Percentiles rank a stretch among this genome's conserved stretches.
phyloP scores from a whole-genome alignment of 2,113 vertebrate species.

The Lepus europaeus region DNA sequence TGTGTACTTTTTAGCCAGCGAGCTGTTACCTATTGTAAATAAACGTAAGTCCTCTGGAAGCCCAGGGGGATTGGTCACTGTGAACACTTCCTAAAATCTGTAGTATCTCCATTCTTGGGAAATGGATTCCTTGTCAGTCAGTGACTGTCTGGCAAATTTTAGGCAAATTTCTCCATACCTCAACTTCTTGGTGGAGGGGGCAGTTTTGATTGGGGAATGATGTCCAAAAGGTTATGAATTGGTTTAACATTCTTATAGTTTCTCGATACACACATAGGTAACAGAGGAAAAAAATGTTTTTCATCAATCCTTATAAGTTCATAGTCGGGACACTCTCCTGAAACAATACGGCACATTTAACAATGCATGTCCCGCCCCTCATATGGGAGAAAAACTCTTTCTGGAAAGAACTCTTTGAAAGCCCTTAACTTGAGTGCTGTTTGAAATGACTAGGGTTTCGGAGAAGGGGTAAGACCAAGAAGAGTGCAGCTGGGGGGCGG shows the following conservation, averaged over 20 bases:
- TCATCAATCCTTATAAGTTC: background rate
- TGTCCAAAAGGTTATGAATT: background rate
- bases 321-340: background rate
- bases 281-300: background rate
- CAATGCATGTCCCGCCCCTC: background rate
- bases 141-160: background rate
- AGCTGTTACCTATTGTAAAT: background rate
- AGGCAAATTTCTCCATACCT: background rate
- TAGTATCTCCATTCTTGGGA: background rate
- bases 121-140: background rate
- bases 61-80: background rate
- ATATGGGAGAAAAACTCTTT: background rate
- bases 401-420: background rate
- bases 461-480: background rate
- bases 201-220: background rate
- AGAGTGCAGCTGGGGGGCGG: background rate
- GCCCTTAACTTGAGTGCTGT: background rate
- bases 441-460: too few relatives aligned
- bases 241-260: background rate
- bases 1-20: background rate
- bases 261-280: background rate
- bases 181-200: background rate
- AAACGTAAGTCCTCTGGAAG: background rate
- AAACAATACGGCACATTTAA: too few relatives aligned
- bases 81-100: background rate